Evolutionary conservation across 2,888 invertebrate species (phyloP), one percentile per base, ranked within the genome.

Genomic region (Chloroclystis v-ata): DNA sequence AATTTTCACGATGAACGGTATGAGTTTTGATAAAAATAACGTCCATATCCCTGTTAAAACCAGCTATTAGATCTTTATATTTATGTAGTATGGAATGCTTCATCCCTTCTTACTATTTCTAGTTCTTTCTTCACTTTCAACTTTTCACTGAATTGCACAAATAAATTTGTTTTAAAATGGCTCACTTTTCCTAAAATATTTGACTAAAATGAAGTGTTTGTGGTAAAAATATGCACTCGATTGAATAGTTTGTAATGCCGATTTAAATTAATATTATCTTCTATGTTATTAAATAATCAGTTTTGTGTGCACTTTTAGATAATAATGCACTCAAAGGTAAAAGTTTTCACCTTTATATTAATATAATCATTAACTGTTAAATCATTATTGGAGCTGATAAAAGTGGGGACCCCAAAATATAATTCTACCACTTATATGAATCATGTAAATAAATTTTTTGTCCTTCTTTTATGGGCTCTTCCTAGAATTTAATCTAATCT

Each of bases 41-140:
- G 87, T 87, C 87, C 86, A 87, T 85, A 83, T 87, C 86, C 86
- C 86, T 87, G 86, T 87, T 87, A 87, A 87, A 85, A 70, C 75
- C 84, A 85, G 86, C 87, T 86, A 83, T 83, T 85, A 84, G 82
- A 75, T 69, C 67, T 69, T 26, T 69, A 70, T 77, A 71, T 78
- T 77, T 79, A 75, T 74, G 83, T 87, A 85, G 86, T 70, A 82
- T 85, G 86, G 86, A 87, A 87, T 87, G 87, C 87, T 87, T 87
- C 75, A 78, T 83, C 78, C 82, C 82, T 86, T 78, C 78, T 84
- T 72, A 78, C 82, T 85, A 69, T 82, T 78, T 81, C 78, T 85
- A 82, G 80, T 72, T 75, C 74, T 78, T 71, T 87, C 71, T 82
- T 82, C 85, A 86, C 85, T 77, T 24, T 78, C 7, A 69, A 78